phyloP scores from a whole-genome alignment of 2,113 vertebrate genomes.

The Sialia sialis region DNA sequence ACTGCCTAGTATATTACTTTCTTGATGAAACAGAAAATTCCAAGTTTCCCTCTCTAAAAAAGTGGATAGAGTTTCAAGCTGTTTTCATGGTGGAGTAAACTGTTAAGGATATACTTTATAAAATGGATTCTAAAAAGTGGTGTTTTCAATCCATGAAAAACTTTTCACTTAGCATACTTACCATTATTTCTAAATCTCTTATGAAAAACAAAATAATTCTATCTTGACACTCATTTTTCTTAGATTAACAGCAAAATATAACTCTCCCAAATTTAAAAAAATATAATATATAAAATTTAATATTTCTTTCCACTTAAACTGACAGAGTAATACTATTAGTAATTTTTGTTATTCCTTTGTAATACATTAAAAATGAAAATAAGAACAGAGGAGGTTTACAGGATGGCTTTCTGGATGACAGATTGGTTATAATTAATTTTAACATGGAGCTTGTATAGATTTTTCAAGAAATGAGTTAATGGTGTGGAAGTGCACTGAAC shows the following conservation, averaged over 20 bases:
- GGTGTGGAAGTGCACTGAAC: not conserved
- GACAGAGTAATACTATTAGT: not conserved
- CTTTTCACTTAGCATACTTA: not conserved
- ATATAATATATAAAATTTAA: not conserved
- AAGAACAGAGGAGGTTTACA: not conserved
- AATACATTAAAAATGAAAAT: not conserved
- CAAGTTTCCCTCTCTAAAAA: not conserved
- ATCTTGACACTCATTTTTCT: not conserved
- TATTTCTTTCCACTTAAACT: not conserved
- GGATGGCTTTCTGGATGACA: not conserved
- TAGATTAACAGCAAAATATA: not conserved
- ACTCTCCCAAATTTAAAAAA: not conserved
- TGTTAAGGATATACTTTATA: not conserved
- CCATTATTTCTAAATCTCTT: not conserved
- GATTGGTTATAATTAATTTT: not conserved
- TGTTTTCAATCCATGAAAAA: not conserved
- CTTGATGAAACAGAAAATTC: not conserved
- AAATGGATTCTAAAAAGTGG: not conserved
- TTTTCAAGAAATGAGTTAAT: not conserved
- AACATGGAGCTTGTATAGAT: not conserved
- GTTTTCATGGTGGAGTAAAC: not conserved
- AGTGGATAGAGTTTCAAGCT: not conserved
- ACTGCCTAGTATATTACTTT: not conserved
- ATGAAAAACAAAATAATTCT: not conserved
- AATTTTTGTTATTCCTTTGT: not conserved